A percentile compares a stretch with the other conserved stretches of the same genome.
Conservation (phyloP, 1,140 invertebrate species). For the Pentalonia nigronervosa region DNA sequence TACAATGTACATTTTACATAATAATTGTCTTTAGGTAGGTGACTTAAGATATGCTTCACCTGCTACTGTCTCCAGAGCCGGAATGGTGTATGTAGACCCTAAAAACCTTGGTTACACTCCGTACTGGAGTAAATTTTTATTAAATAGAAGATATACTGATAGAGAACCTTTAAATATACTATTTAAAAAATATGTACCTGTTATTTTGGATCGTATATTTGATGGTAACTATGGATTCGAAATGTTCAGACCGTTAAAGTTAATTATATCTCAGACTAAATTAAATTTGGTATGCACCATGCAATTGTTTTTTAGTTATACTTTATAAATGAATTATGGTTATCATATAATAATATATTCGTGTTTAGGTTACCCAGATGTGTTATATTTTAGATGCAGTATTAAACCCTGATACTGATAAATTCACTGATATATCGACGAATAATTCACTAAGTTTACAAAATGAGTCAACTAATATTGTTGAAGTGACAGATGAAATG, state of each 20-base stretch:
- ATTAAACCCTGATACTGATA: conserved; percentile 64
- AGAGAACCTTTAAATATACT: conserved; percentile 68
- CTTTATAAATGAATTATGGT: not conserved
- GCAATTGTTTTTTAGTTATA: not conserved
- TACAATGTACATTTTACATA: not conserved
- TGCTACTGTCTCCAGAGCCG: conserved; percentile 87
- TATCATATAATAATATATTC: not conserved
- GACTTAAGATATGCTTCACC: conserved; percentile 90
- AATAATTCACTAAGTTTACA: not conserved
- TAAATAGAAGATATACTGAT: conserved; percentile 64
- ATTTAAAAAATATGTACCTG: conserved; percentile 78
- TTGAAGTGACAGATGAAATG: conserved; percentile 66
- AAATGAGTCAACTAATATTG: conserved; percentile 62
- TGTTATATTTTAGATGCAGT: conserved; percentile 80
- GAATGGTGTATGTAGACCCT: conserved; percentile 93
- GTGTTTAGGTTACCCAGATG: conserved; percentile 77
- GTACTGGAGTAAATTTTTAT: conserved; percentile 77
- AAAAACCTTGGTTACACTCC: conserved; percentile 87
- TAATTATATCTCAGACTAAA: conserved; percentile 81
- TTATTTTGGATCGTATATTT: conserved; percentile 76
- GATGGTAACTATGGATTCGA: conserved; percentile 66
- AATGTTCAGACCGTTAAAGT: conserved; percentile 71
- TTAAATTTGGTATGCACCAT: conserved; percentile 78
- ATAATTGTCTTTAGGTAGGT: conserved; percentile 70
- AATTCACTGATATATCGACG: not conserved